Percentiles rank a stretch among this genome's conserved stretches.
phyloP scores from a whole-genome alignment of 2,797 vertebrate genomes.

The Selene dorsalis region DNA sequence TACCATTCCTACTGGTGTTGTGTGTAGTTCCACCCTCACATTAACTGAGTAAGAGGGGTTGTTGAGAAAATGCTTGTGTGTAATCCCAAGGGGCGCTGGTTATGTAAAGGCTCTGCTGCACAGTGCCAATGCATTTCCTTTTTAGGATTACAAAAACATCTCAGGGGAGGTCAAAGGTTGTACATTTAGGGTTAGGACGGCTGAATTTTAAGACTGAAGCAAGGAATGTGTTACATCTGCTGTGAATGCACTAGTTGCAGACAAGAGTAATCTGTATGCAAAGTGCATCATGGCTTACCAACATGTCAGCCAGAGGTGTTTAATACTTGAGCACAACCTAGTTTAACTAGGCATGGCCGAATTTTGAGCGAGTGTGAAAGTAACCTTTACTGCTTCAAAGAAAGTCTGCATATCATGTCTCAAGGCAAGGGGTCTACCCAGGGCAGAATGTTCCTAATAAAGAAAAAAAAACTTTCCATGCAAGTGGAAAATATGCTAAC shows the following conservation, averaged over 20 bases:
- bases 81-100: constrained; percentile 39
- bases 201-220: constrained; percentile 7
- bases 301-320: constrained; percentile 71
- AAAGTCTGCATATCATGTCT: constrained; percentile 79
- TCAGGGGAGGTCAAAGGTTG: constrained; percentile 37
- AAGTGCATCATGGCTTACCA: constrained; percentile 66
- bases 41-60: constrained; percentile 46
- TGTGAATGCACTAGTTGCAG: constrained; percentile 30
- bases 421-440: constrained; percentile 73
- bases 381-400: constrained; percentile 83
- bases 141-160: constrained; percentile 32
- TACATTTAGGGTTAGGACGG: not conserved
- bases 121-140: constrained; percentile 22
- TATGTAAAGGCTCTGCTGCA: constrained; percentile 36
- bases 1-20: constrained; percentile 40
- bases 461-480: constrained; percentile 77
- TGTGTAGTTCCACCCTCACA: constrained; percentile 65
- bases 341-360: constrained; percentile 74
- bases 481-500: constrained; percentile 84
- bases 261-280: constrained; percentile 63
- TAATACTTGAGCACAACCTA: constrained; percentile 64
- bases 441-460: constrained; percentile 77
- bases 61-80: constrained; percentile 48
- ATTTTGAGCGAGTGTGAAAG: constrained; percentile 79
- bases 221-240: constrained; percentile 25